A percentile compares a stretch with the other conserved stretches of the same genome.
These are phyloP conservation scores for Thera britannica DNA, from an alignment of 2,888 invertebrate genomes.

Conservation along the genomic window DNA sequence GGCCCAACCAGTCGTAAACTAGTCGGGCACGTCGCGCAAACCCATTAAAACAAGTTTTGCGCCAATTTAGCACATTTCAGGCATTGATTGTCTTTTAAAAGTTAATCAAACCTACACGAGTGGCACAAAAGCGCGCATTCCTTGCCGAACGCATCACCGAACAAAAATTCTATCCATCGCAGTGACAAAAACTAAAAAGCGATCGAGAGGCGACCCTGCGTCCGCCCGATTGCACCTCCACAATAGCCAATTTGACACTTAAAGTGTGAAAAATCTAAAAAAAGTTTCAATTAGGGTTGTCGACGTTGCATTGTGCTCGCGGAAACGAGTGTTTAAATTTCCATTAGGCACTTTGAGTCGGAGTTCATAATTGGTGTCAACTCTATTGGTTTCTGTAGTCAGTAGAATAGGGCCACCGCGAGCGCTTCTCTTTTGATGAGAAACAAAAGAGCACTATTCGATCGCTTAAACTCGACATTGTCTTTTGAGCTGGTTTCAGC, in stretches of 20 bases:
- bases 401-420: conserved; percentile 36
- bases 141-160: conserved; percentile 50
- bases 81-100: conserved; percentile 45
- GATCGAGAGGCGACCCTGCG: conserved; percentile 44
- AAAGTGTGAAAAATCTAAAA: conserved; percentile 63
- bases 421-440: conserved; percentile 18
- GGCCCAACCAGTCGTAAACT: conserved; percentile 1
- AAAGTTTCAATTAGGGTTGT: conserved; percentile 70
- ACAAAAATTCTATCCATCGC: conserved; percentile 44
- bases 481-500: not conserved
- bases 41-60: not conserved
- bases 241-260: conserved; percentile 81
- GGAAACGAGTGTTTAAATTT: conserved; percentile 82
- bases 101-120: conserved; percentile 51
- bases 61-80: conserved; percentile 12
- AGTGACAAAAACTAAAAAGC: conserved; percentile 49
- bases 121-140: conserved; percentile 54
- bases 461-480: conserved; percentile 10
- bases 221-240: conserved; percentile 63
- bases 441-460: conserved; percentile 41
- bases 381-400: conserved; percentile 45
- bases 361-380: conserved; percentile 54
- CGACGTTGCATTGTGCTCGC: conserved; percentile 64
- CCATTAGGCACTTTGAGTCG: conserved; percentile 76
- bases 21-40: not conserved